Evolutionary conservation across 2,797 vertebrate genomes (phyloP), one percentile per base, ranked within the genome.

Genomic region (Enteromius anoplus): DNA sequence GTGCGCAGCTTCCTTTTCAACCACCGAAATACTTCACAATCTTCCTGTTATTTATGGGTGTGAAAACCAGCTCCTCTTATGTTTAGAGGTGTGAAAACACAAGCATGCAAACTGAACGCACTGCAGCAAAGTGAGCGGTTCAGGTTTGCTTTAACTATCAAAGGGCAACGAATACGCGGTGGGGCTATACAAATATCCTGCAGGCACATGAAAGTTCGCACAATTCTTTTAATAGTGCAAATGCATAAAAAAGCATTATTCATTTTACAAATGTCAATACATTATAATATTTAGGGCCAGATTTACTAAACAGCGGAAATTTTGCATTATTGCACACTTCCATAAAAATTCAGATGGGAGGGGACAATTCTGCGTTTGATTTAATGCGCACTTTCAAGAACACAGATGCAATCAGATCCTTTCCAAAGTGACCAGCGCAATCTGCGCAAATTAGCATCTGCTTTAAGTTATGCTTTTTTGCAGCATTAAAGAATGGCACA

Each of bases 11-110:
- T 89, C 75, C 91, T 91, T 91, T 90, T 88, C 37, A 60, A 76
- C 45, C 14, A 88, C 80, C 85, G 88, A 80, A 85, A 87, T 88
- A 91, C 87, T 77, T 81, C 86, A 88, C 89, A 82, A 85, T 73
- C 85, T 86, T 87, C 84, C 68, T 90, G 77, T 75, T 78, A 72
- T 75, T 19, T 76, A 81, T 75, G 93, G 91, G 92, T 94, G 94
- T 94, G 94, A 94, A 93, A 92, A 85, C 73, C 64, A 68, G 23
- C 71, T 68, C 49, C 34, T 76, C 34, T 76, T 76, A 76, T 45
- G 62, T 82, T 82, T 32, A 85, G 82, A 95, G 90, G 93, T 94
- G 94, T 94, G 94, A 94, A 93, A 92, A 85, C 71, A 23, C 75
- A 81, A 86, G 83, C 79, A 85, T 88, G 84, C 90, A 79, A 85